Evolutionary conservation across 2,888 invertebrate genomes (phyloP).

Genomic region (Lithosia quadra): DNA sequence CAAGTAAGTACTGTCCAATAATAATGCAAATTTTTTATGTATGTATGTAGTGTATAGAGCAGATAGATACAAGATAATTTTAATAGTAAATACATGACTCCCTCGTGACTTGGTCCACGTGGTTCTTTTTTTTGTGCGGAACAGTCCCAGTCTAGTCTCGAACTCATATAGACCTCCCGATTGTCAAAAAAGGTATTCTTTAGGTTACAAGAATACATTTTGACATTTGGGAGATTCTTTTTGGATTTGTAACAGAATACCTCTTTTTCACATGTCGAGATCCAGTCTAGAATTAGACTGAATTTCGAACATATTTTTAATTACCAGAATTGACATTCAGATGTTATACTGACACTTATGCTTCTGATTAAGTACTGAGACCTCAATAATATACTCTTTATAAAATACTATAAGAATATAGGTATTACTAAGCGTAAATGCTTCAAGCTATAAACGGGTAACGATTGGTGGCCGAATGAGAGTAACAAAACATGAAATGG

Average conservation of each 20-base stretch:
- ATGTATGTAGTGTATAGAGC: not conserved
- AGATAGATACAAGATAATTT: not conserved
- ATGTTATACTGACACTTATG: no score
- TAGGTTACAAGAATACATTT: no score
- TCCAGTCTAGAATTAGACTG: no score
- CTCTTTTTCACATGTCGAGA: no score
- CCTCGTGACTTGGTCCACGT: no score
- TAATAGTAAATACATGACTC: not conserved
- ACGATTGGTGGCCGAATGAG: not conserved
- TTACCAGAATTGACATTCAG: no score
- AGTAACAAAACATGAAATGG: slow-evolving; percentile 4
- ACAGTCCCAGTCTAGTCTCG: no score
- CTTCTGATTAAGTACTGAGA: not conserved
- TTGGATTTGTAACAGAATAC: no score
- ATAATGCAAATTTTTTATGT: slow-evolving; percentile 4
- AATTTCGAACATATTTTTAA: not conserved
- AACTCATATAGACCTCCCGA: no score
- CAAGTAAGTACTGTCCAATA: slow-evolving; percentile 67
- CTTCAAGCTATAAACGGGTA: not conserved
- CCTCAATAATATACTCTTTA: not conserved
- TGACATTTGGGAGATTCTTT: no score
- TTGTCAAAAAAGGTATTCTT: no score
- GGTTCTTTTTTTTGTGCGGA: no score
- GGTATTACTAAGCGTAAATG: not conserved
- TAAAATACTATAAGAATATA: not conserved